Conservation (phyloP, 2,113 vertebrate species). For the Ophthalmolycus amberensis region DNA sequence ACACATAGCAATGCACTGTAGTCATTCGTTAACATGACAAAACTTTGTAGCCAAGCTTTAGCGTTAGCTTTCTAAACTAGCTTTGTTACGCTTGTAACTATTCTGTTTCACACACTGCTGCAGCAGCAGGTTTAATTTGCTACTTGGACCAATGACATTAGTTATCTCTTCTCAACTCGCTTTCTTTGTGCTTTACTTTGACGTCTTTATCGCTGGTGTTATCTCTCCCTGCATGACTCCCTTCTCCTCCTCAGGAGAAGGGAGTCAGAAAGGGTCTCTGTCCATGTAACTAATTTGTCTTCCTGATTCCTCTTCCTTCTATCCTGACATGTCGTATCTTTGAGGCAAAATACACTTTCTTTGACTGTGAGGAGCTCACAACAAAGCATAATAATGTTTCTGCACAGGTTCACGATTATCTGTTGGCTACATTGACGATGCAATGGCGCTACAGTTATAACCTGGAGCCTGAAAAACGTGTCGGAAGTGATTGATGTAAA, state of each 20-base stretch:
- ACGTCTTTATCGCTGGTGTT: background rate
- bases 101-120: background rate
- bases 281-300: slow-evolving; percentile 12
- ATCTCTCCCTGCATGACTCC: background rate
- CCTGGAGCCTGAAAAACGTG: background rate
- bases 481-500: background rate
- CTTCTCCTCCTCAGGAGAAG: background rate
- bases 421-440: too few relatives aligned
- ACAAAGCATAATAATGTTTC: background rate
- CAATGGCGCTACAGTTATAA: background rate
- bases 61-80: background rate
- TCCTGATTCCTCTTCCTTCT: background rate
- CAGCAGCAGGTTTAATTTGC: background rate
- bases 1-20: background rate
- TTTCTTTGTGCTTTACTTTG: background rate
- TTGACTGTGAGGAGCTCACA: background rate
- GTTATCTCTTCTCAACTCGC: background rate
- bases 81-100: background rate
- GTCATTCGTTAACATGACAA: background rate
- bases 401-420: background rate
- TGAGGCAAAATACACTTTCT: background rate
- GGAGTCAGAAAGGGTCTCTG: background rate
- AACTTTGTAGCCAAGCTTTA: background rate
- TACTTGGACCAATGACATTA: background rate
- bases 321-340: background rate